Evolutionary conservation across 2,113 vertebrate genomes (phyloP).

Genomic region (Periophthalmus modestus): DNA sequence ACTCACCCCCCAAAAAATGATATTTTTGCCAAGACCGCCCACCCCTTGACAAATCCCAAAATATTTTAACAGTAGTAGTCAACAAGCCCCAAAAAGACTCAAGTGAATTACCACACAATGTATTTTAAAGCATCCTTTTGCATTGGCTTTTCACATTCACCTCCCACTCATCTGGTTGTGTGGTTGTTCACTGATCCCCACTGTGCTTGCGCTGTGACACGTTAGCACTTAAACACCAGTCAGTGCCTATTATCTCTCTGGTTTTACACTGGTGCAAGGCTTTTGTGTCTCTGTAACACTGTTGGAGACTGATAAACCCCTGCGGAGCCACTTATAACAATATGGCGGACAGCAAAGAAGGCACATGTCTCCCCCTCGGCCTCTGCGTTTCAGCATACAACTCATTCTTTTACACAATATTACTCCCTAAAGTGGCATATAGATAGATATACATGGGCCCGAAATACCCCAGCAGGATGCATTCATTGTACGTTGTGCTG

Average conservation of each 20-base stretch:
- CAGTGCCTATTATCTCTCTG: slow-evolving; percentile 59
- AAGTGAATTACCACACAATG: not conserved
- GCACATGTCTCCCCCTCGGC: slow-evolving; percentile 33
- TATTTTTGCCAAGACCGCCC: too few species aligned
- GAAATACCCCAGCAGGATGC: slow-evolving; percentile 35
- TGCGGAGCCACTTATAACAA: slow-evolving; percentile 64
- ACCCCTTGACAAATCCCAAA: not conserved
- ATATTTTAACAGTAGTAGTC: not conserved
- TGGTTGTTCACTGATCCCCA: slow-evolving; percentile 56
- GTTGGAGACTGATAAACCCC: slow-evolving; percentile 71
- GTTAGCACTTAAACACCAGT: slow-evolving; percentile 67
- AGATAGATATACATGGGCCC: slow-evolving; percentile 31
- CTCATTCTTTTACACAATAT: slow-evolving; percentile 32
- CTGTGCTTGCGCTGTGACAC: slow-evolving; percentile 59
- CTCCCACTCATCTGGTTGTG: slow-evolving; percentile 60
- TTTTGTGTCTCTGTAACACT: slow-evolving; percentile 58
- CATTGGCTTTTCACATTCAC: not conserved
- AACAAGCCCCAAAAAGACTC: not conserved
- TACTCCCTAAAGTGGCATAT: slow-evolving; percentile 38
- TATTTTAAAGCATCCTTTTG: not conserved
- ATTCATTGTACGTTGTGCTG: slow-evolving; percentile 26
- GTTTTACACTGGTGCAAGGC: slow-evolving; percentile 45
- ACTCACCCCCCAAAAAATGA: too few species aligned
- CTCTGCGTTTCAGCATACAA: slow-evolving; percentile 34
- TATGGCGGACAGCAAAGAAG: slow-evolving; percentile 35